Evolutionary conservation across 1,140 invertebrate genomes (phyloP).

Genomic region (Venustaconcha ellipsiformis): DNA sequence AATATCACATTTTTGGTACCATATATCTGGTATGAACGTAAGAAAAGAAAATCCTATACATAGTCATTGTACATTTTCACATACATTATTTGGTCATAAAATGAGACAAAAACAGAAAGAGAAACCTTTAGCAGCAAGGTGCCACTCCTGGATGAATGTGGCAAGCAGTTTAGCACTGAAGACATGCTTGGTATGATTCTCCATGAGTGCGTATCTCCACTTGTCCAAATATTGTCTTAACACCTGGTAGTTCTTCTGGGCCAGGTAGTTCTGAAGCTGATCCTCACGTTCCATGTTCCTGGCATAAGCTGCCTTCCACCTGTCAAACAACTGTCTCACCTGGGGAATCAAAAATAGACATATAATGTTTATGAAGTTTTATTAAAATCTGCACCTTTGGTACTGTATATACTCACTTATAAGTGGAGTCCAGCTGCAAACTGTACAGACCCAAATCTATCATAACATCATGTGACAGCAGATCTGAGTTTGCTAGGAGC

Average conservation of each 20-base stretch:
- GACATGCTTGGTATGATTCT: slow-evolving; percentile 17
- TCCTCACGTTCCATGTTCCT: slow-evolving; percentile 14
- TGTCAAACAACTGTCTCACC: slow-evolving; percentile 21
- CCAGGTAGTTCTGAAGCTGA: slow-evolving; percentile 10
- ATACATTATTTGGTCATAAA: too few relatives aligned
- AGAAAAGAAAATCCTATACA: too few relatives aligned
- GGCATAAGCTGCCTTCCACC: slow-evolving; percentile 17
- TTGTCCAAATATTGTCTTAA: slow-evolving; percentile 10
- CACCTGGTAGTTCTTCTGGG: slow-evolving; percentile 2
- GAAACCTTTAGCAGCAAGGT: slow-evolving; percentile 21
- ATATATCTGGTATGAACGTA: too few relatives aligned
- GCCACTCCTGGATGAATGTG: slow-evolving; percentile 10
- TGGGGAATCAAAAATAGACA: neutral
- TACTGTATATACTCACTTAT: too few relatives aligned
- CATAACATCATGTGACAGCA: too few relatives aligned
- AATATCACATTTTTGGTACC: too few relatives aligned
- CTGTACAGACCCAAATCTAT: too few relatives aligned
- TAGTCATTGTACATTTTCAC: too few relatives aligned
- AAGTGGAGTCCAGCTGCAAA: too few relatives aligned
- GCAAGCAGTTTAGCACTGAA: slow-evolving; percentile 23
- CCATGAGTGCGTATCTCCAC: slow-evolving; percentile 22
- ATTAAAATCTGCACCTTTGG: neutral
- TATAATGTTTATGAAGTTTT: neutral
- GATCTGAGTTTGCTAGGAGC: too few relatives aligned
- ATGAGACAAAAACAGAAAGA: too few relatives aligned